Conservation (phyloP, 2,888 invertebrate genomes). For the Phytoseiulus persimilis region DNA sequence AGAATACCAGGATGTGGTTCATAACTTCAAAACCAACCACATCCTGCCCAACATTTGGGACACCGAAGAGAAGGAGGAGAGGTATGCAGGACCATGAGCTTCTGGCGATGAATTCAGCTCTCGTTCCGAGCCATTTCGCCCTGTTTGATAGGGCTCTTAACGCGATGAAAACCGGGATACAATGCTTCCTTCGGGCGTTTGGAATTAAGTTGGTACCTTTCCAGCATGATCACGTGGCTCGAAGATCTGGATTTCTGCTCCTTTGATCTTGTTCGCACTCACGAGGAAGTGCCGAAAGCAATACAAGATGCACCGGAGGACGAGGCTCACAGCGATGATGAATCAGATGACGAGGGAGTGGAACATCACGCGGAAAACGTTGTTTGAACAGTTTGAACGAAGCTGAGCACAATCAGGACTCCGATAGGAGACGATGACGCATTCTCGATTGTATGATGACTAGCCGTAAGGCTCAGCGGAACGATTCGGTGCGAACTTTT, state of each 20-base stretch:
- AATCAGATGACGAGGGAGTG: background rate
- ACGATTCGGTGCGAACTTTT: too few species aligned
- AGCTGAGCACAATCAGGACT: background rate
- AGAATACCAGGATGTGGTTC: constrained; percentile 50
- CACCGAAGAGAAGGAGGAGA: constrained; percentile 44
- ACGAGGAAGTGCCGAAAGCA: background rate
- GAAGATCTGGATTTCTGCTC: background rate
- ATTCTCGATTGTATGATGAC: too few species aligned
- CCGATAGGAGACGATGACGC: background rate
- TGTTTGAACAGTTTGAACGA: background rate
- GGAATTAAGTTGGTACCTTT: background rate
- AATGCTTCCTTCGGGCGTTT: background rate
- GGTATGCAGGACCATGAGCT: constrained; percentile 17
- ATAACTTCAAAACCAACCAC: constrained; percentile 43
- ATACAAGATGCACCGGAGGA: background rate
- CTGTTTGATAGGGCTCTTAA: too few species aligned
- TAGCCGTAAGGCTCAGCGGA: too few species aligned
- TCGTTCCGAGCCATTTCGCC: background rate
- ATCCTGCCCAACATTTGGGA: constrained; percentile 45
- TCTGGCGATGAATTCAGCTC: background rate
- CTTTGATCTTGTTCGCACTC: background rate
- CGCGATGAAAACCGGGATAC: too few species aligned
- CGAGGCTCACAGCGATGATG: background rate
- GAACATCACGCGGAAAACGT: background rate
- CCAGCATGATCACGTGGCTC: background rate